Evolutionary conservation across 2,888 invertebrate species (phyloP), one percentile per base, ranked within the genome.

Genomic region (Ennomos fuscantarius): DNA sequence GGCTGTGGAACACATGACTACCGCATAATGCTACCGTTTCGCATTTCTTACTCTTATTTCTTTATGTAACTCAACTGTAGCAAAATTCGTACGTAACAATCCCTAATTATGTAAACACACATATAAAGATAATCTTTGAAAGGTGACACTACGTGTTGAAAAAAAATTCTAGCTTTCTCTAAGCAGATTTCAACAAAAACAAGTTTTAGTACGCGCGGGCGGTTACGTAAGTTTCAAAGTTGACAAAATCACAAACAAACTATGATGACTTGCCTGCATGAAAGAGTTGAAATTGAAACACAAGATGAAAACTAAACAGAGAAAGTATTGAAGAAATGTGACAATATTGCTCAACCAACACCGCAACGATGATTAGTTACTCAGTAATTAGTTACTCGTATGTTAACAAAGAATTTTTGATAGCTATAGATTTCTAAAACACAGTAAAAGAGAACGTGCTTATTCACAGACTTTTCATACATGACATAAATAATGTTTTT

Each of bases 141-240:
- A 79, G 76, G 67, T 72, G 73, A 74, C 67, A 73, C 68, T 61
- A 53, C 61, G 68, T 65, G 69, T 64, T 73, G 74, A 78, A 78
- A 72, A 75, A 71, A 79, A 70, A 72, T 71, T 73, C 61, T 72
- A 66, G 81, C 89, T 89, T 88, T 90, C 89, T 86, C 88, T 81
- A 78, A 66, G 71, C 78, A 74, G 72, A 82, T 76, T 74, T 80
- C 62, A 73, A 64, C 70, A 73, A 76, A 79, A 86, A 82, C 86
- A 76, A 78, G 86, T 85, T 86, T 79, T 71, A 70, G 71, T 74
- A 75, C 81, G 78, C 72, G 65, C 77, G 46, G 73, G 68, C 66
- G 79, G 78, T 89, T 89, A 81, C 80, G 81, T 78, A 91, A 89
- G 73, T 76, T 79, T 73, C 66, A 72, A 65, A 73, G 84, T 82